Conservation (phyloP, 2,888 invertebrate species). For the Campoplex capitator region DNA sequence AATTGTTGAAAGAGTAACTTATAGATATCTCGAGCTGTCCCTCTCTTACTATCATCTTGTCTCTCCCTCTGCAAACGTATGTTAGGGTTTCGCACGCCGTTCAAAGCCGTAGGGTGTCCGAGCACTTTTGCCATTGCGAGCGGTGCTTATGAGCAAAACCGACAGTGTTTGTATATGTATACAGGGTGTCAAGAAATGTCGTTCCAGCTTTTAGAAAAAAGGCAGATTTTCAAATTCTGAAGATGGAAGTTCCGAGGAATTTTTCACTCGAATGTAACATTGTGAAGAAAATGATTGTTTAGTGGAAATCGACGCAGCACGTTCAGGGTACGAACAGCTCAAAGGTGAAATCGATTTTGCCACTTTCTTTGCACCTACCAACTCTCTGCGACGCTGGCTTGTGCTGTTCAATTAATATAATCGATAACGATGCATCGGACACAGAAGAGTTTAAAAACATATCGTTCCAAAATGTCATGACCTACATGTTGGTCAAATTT, state of each 20-base stretch:
- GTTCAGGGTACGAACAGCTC: not conserved
- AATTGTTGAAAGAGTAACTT: constrained; percentile 39
- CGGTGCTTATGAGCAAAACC: constrained; percentile 25
- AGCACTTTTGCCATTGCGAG: constrained; percentile 26
- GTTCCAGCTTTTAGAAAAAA: not conserved
- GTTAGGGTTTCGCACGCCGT: constrained; percentile 37
- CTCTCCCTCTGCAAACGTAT: constrained; percentile 39
- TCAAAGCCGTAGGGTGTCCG: constrained; percentile 47
- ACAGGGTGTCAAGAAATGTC: constrained; percentile 1
- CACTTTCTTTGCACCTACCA: not conserved
- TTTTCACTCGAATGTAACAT: not conserved
- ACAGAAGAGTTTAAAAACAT: not conserved
- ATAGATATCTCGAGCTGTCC: constrained; percentile 52
- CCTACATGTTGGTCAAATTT: not conserved
- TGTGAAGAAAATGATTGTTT: not conserved
- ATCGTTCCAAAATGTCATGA: not conserved
- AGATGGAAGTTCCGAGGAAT: not conserved
- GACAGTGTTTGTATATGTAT: constrained; percentile 5
- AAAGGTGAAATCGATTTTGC: not conserved
- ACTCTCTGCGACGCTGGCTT: not conserved
- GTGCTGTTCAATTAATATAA: not conserved
- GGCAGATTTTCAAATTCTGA: not conserved
- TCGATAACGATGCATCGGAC: not conserved
- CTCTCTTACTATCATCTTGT: not conserved
- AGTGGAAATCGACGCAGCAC: not conserved